Conservation (phyloP, 2,797 vertebrate genomes). For the Pseudochaenichthys georgianus region DNA sequence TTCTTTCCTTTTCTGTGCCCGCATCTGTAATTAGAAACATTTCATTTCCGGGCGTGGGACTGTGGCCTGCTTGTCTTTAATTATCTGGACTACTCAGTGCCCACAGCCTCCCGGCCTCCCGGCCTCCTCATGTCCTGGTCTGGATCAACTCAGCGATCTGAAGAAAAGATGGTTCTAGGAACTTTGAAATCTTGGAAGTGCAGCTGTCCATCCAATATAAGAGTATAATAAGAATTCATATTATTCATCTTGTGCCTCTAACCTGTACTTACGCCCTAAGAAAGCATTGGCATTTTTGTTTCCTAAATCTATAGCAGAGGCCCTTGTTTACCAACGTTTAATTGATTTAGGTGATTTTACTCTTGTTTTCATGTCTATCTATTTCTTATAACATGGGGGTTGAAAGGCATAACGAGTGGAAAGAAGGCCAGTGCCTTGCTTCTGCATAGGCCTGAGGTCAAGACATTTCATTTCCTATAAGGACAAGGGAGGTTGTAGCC, state of each 20-base stretch:
- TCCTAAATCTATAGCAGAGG: constrained; percentile 3
- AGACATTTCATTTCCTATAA: constrained; percentile 66
- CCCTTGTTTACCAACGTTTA: constrained; percentile 21
- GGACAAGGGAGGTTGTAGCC: constrained; percentile 53
- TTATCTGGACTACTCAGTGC: constrained; percentile 74
- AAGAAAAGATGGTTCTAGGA: constrained; percentile 42
- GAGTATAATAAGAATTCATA: neutral
- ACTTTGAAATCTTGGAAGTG: constrained; percentile 29
- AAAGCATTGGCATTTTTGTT: constrained; percentile 13
- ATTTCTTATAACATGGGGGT: constrained; percentile 29
- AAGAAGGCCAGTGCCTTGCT: constrained; percentile 31
- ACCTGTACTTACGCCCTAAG: constrained; percentile 9
- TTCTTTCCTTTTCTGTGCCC: constrained; percentile 70
- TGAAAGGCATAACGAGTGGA: constrained; percentile 35
- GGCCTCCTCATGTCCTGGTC: constrained; percentile 62
- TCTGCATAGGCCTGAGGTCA: constrained; percentile 48
- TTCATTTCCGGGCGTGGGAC: constrained; percentile 82
- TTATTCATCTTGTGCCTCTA: constrained; percentile 14
- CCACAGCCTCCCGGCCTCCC: constrained; percentile 59
- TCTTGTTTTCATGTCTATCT: constrained; percentile 26
- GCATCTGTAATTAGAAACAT: constrained; percentile 82
- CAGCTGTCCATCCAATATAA: constrained; percentile 23
- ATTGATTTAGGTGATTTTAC: constrained; percentile 33
- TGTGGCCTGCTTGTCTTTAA: constrained; percentile 79
- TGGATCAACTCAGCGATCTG: constrained; percentile 50